phyloP scores from a whole-genome alignment of 2,113 vertebrate genomes.

The Zingel zingel region DNA sequence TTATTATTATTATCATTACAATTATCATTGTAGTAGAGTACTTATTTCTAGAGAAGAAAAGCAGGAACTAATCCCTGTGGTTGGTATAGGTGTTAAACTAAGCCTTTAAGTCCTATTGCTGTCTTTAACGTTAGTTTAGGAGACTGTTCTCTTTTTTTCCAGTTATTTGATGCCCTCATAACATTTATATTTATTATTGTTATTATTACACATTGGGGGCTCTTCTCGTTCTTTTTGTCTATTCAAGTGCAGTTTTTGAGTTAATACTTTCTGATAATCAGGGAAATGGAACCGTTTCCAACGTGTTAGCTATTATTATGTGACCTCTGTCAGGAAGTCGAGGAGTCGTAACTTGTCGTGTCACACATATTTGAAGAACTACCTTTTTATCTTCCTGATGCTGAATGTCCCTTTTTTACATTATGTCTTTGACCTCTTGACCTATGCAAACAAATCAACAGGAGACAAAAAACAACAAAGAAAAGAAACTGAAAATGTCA shows the following conservation, averaged over 20 bases:
- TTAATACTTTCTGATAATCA: constrained; percentile 88
- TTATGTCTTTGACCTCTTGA: constrained; percentile 78
- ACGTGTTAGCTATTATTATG: constrained; percentile 80
- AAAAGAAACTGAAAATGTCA: constrained; percentile 75
- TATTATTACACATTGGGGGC: constrained; percentile 80
- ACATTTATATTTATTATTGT: constrained; percentile 79
- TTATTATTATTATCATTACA: constrained; percentile 65
- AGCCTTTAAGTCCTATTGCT: constrained; percentile 84
- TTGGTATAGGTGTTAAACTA: constrained; percentile 78
- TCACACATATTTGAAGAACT: constrained; percentile 83
- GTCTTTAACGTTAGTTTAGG: constrained; percentile 82
- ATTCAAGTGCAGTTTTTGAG: constrained; percentile 80
- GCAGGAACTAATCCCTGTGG: constrained; percentile 86
- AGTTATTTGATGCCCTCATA: constrained; percentile 79
- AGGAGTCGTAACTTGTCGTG: constrained; percentile 87
- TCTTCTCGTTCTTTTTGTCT: constrained; percentile 79
- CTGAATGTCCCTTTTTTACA: constrained; percentile 89
- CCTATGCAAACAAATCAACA: constrained; percentile 83
- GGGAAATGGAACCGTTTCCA: constrained; percentile 95
- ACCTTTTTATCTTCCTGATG: constrained; percentile 87
- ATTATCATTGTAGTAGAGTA: constrained; percentile 85
- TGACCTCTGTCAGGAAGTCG: constrained; percentile 84
- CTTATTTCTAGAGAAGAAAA: constrained; percentile 82
- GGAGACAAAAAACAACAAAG: constrained; percentile 68
- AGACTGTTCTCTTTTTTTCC: constrained; percentile 69